Base-by-base conservation (phyloP, 2,113 vertebrate species). In the Alaudala cheleensis region DNA sequence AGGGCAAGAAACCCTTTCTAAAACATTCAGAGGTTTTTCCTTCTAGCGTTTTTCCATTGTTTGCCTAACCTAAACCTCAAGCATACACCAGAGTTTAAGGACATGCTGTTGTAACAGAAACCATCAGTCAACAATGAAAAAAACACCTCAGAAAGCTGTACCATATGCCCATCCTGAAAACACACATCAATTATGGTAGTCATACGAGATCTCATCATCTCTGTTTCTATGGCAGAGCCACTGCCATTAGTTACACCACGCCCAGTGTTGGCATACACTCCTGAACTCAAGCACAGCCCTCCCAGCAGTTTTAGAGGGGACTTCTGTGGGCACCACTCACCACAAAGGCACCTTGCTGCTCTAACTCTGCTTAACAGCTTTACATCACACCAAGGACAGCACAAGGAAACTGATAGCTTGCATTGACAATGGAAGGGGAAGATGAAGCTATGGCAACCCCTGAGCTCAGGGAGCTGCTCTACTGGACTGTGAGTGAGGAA, bases 1-100 rank as follows among this genome's bases (percentile, higher is more conserved):
- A 98, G 97, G 96, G 76, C 94, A 97, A 97, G 78, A 81, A 93
- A 95, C 85, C 65, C 73, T 80, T 88, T 84, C 81, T 1, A 5
- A 95, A 85, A 85, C 66, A 91, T 79, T 70, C 81, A 53, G 65
- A 92, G 80, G 50, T 40, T 91, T 95, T 72, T 84, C 54, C 80
- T 90, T 90, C 88, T 87, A 92, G 65, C 74, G 39, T 93, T 94
- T 92, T 90, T 80, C 58, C 60, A 66, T 34, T 92, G 77, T 88
- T 95, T 92, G 81, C 61, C 92, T 93, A 86, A 90, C 81, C 58
- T 67, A 76, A 91, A 95, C 29, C 65, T 91, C 65, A 78, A 51
- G 58, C n/a, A 71, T 57, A 77, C 23, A 56, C 37, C 6, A 5
- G 72, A 93, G 90, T 95, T 92, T 94, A 94, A 92, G 92, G 93